Evolutionary conservation across 2,113 vertebrate genomes (phyloP).

Genomic region (Leptobrachium leishanense): DNA sequence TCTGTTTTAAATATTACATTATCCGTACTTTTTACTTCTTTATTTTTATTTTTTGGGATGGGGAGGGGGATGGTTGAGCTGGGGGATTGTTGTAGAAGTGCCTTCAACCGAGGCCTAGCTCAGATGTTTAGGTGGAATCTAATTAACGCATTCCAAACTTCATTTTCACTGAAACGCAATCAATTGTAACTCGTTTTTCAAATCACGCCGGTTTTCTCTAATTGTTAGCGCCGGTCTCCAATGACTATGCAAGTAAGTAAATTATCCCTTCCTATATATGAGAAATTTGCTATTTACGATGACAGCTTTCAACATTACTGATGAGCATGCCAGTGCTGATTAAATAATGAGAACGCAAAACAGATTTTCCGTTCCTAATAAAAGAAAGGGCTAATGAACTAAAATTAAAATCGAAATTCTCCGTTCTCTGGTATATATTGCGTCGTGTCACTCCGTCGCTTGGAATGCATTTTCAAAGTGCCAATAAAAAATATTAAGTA

Average conservation of each 20-base stretch:
- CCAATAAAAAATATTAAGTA: conserved; percentile 6
- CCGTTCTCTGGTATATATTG: conserved; percentile 56
- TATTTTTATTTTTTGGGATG: background rate
- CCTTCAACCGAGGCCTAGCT: conserved; percentile 67
- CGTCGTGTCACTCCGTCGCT: conserved; percentile 62
- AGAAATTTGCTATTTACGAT: conserved; percentile 75
- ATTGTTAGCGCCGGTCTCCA: conserved; percentile 75
- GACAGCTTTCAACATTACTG: conserved; percentile 71
- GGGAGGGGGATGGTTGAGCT: background rate
- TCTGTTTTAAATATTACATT: conserved; percentile 71
- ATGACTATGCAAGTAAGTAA: conserved; percentile 74
- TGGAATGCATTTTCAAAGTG: conserved; percentile 53
- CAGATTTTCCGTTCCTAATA: conserved; percentile 80
- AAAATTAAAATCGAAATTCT: conserved; percentile 77
- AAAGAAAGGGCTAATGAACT: conserved; percentile 75
- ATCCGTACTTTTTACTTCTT: conserved; percentile 60
- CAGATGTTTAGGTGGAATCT: conserved; percentile 70
- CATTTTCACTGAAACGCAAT: conserved; percentile 82
- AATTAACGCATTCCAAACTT: conserved; percentile 80
- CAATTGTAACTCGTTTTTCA: conserved; percentile 82
- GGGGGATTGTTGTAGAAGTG: conserved; percentile 55
- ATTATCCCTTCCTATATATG: conserved; percentile 71
- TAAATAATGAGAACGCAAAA: conserved; percentile 82
- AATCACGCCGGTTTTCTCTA: conserved; percentile 72
- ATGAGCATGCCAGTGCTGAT: conserved; percentile 76